phyloP scores from a whole-genome alignment of 2,888 invertebrate species.

The Yponomeuta sedellus region DNA sequence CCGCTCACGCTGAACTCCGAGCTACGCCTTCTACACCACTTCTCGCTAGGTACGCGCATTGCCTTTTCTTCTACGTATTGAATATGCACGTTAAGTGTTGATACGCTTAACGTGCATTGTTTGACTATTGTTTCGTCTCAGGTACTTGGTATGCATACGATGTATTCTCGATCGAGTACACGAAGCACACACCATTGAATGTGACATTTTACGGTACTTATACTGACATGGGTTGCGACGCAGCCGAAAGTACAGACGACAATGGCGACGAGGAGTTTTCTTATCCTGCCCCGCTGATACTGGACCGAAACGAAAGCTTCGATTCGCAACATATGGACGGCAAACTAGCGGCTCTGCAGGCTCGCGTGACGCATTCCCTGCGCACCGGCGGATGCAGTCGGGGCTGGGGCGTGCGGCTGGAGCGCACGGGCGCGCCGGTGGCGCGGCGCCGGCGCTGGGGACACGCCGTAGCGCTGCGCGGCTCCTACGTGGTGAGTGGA shows the following conservation, averaged over 20 bases:
- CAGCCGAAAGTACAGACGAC: background rate
- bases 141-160: slow-evolving; percentile 5
- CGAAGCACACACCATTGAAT: background rate
- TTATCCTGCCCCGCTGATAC: background rate
- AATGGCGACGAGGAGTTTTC: background rate
- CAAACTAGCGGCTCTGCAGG: background rate
- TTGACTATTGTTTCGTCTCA: background rate
- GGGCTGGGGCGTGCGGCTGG: background rate
- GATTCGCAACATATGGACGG: background rate
- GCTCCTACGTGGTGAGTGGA: background rate
- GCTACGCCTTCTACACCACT: background rate
- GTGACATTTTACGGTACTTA: slow-evolving; percentile 1
- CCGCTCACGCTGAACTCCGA: slow-evolving; percentile 6
- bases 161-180: background rate
- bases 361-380: background rate
- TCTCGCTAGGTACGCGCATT: background rate
- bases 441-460: slow-evolving; percentile 4
- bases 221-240: background rate
- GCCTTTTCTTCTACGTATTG: background rate
- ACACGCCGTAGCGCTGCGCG: background rate
- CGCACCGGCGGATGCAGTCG: background rate
- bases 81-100: background rate
- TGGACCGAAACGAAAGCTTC: background rate
- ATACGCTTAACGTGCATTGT: background rate
- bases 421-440: background rate